phyloP scores from a whole-genome alignment of 2,797 vertebrate genomes.

The Channallabes apus region DNA sequence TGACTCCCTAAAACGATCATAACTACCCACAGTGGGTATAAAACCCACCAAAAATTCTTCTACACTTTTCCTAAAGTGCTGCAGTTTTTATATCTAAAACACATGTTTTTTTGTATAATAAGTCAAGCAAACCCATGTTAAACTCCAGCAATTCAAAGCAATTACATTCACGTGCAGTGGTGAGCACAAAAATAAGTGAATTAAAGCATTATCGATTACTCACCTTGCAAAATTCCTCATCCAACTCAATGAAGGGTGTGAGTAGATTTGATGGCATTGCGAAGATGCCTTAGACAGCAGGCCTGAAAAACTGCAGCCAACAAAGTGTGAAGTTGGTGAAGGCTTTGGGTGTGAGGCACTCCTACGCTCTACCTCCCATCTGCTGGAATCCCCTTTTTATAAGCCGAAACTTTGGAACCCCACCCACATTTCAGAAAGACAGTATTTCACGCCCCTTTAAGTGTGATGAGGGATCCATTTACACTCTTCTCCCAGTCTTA shows the following conservation, averaged over 20 bases:
- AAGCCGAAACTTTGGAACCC: constrained; percentile 62
- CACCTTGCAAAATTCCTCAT: constrained; percentile 79
- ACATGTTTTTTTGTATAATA: neutral
- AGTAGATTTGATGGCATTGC: constrained; percentile 78
- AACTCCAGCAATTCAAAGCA: neutral
- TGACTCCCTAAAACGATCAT: too few species aligned
- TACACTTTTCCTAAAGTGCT: neutral
- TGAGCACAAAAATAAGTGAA: neutral
- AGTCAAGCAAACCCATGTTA: neutral
- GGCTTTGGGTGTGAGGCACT: constrained; percentile 33
- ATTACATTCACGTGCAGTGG: neutral
- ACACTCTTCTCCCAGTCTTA: constrained; percentile 26
- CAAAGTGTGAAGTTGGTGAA: constrained; percentile 32
- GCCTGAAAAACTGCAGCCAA: constrained; percentile 24
- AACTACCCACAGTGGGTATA: neutral
- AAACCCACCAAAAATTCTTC: neutral
- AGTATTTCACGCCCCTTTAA: constrained; percentile 47
- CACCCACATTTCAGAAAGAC: constrained; percentile 55
- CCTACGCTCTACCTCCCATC: constrained; percentile 66
- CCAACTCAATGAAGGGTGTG: constrained; percentile 76
- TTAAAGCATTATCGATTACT: constrained; percentile 42
- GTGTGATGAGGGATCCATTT: constrained; percentile 40
- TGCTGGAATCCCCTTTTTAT: constrained; percentile 77
- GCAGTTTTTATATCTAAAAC: too few species aligned
- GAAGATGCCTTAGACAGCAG: constrained; percentile 40